Evolutionary conservation across 2,888 invertebrate species (phyloP), one percentile per base, ranked within the genome.

Genomic region (Brassicogethes aeneus): DNA sequence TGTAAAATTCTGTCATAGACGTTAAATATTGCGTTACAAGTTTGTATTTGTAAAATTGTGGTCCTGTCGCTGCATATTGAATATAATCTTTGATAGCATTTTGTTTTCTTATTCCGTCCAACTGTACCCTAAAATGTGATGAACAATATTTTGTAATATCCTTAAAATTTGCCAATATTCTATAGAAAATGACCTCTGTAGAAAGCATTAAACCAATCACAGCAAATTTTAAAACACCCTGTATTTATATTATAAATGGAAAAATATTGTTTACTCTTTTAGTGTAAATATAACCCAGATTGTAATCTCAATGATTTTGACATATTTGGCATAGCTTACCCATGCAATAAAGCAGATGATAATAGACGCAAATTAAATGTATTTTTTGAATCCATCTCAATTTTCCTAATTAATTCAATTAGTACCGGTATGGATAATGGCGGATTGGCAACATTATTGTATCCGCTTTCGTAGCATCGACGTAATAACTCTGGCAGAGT

Each of bases 81-180:
- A 77, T 65, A 15, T 50, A 46, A 29, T 48, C 72, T 7, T 68
- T 56, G n/a, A 0, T 68, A 60, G 45, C 66, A 66, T 10, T 68
- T 62, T 1, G 74, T 50, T 70, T 68, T 54, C 76, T 71, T 39
- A 81, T 71, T 10, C 80, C 81, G 62, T 80, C 80, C 36, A 79
- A 67, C 14, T 78, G 72, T 29, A 77, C 62, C 50, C 79, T 79
- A 64, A 47, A 69, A 29, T n/a, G n/a, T n/a, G n/a, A n/a, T 34
- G 13, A 12, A 37, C 3, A 3, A 23, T 23, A 23, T 10, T 23
- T n/a, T n/a, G n/a, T n/a, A n/a, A n/a, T n/a, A n/a, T n/a, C n/a
- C n/a, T n/a, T n/a, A n/a, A n/a, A n/a, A n/a, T n/a, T n/a, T n/a
- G n/a, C n/a, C n/a, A n/a, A n/a, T n/a, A n/a, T n/a, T n/a, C n/a